phyloP scores from a whole-genome alignment of 2,797 vertebrate genomes.

The Onychomys torridus region DNA sequence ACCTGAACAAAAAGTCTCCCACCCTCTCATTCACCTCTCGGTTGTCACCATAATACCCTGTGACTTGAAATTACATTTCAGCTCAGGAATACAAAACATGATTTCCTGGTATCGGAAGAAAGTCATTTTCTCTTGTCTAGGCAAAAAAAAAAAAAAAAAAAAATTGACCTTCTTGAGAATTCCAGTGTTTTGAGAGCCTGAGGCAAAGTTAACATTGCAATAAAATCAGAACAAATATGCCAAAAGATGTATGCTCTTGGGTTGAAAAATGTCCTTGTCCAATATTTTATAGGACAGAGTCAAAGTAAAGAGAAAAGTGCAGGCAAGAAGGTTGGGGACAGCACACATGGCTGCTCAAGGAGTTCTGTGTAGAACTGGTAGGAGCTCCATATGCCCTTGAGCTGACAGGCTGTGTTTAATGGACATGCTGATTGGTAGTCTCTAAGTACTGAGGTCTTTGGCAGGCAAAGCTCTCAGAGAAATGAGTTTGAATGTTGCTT shows the following conservation, averaged over 20 bases:
- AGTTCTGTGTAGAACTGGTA: background rate
- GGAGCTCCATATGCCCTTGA: background rate
- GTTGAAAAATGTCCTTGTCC: background rate
- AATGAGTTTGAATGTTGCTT: background rate
- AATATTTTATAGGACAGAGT: background rate
- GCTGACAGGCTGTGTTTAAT: background rate
- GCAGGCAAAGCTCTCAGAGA: background rate
- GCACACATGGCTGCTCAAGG: background rate
- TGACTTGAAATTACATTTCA: constrained; percentile 34
- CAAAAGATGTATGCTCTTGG: background rate
- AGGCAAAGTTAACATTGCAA: constrained; percentile 47
- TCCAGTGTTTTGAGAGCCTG: constrained; percentile 14
- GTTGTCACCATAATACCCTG: background rate
- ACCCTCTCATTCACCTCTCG: background rate
- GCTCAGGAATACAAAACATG: background rate
- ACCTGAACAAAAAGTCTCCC: background rate
- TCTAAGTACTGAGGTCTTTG: background rate
- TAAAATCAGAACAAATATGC: constrained; percentile 35
- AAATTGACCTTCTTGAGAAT: constrained; percentile 57
- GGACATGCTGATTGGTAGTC: background rate
- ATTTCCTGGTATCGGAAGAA: constrained; percentile 29
- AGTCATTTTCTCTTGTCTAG: background rate
- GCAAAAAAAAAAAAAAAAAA: constrained; percentile 58
- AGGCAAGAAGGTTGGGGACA: background rate
- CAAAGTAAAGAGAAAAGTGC: background rate